phyloP scores from a whole-genome alignment of 2,888 invertebrate species.

The Mamestra brassicae region DNA sequence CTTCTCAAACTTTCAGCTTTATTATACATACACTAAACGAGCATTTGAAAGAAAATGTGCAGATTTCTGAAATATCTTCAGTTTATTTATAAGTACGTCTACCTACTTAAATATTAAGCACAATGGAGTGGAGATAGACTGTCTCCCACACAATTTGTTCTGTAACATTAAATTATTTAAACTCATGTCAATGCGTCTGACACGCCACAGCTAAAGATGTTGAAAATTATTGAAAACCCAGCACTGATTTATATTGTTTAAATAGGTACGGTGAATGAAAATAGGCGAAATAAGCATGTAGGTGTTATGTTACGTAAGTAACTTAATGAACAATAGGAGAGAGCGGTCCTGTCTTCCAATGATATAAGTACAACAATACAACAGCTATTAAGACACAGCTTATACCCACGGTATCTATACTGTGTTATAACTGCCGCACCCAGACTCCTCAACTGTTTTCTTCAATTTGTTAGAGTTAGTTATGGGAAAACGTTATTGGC shows the following conservation, averaged over 20 bases:
- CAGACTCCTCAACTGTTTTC: not conserved
- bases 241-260: no score
- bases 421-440: slow-evolving; percentile 3
- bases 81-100: not conserved
- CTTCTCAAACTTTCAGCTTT: no score
- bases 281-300: not conserved
- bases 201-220: no score
- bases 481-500: not conserved
- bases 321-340: not conserved
- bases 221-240: not conserved
- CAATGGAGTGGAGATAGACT: not conserved
- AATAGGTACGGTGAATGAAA: not conserved
- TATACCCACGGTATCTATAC: no score
- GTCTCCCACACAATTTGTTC: slow-evolving; percentile 3
- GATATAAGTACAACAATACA: slow-evolving; percentile 21
- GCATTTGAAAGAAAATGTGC: not conserved
- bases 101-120: not conserved
- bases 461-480: not conserved
- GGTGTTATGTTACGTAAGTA: not conserved
- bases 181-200: not conserved
- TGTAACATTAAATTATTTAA: slow-evolving; percentile 9
- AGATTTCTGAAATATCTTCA: not conserved
- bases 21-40: no score
- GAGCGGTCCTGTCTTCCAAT: not conserved
- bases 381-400: slow-evolving; percentile 7